Evolutionary conservation across 1,140 invertebrate species (phyloP), one percentile per base, ranked within the genome.

Genomic region (Pseudomyrmex pallidus): DNA sequence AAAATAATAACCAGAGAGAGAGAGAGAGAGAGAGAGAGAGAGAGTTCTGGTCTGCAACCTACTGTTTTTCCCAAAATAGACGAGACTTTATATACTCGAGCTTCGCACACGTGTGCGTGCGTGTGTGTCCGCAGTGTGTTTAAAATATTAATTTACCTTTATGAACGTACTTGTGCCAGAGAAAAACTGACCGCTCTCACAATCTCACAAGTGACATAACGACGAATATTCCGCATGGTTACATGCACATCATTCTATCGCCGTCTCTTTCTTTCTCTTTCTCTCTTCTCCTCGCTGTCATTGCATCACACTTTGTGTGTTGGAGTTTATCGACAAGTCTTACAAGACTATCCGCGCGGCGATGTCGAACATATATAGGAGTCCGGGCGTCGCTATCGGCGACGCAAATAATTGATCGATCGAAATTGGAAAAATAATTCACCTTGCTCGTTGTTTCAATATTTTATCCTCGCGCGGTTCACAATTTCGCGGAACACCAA

Each of bases 401-500:
- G 22, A 67, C 20, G 15, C 54, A 22, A 78, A 70, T 78, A 78
- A 70, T 78, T 78, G 76, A 78, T 78, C 70, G 68, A 70, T 78
- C 68, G 76, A 78, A 70, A 68, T 48, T 52, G 20, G 52, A 46
- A 70, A 78, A 70, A 78, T 25, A 70, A 78, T 78, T 78, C 10
- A 52, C 63, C 57, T 35, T 35, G 4, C 17, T 5, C 12, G 5
- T 17, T 35, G 5, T 7, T 78, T 66, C 25, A 70, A 78, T 78
- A 70, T 78, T 70, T 70, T 46, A 67, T 56, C 22, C 10, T 44
- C 2, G 8, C 17, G 20, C n/a, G n/a, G n/a, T n/a, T n/a, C 2
- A 25, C 4, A 7, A 68, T 48, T 78, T 57, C 25, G 67, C 52
- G n/a, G 1, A 15, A 17, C 9, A 25, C 20, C 2, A 12, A 35